Conservation (phyloP, 2,113 vertebrate species). For the Gnathonemus longibarbis region DNA sequence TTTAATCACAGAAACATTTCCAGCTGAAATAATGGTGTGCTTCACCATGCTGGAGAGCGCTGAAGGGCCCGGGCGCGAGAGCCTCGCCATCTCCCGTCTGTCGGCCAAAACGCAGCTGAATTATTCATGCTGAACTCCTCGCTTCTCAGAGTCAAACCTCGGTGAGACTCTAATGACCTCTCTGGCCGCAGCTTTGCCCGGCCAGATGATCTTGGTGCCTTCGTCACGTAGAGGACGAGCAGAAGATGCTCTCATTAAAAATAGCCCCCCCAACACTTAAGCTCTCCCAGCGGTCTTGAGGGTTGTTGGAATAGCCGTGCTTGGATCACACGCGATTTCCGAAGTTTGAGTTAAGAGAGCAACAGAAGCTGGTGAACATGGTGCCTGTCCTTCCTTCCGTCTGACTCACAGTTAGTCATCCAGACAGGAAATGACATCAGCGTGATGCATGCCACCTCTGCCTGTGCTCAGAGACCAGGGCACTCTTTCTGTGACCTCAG, state of each 20-base stretch:
- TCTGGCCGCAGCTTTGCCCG: not conserved
- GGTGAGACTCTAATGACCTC: conserved; percentile 1
- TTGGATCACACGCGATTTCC: not conserved
- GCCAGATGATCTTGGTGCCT: conserved; percentile 41
- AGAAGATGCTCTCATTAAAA: conserved; percentile 19
- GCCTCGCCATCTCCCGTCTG: conserved; percentile 42
- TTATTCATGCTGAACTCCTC: conserved; percentile 54
- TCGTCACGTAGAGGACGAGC: conserved; percentile 49
- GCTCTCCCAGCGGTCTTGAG: not conserved
- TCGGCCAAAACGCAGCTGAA: conserved; percentile 40
- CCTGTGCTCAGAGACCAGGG: not conserved
- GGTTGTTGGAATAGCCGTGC: not conserved
- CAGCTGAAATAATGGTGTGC: not conserved
- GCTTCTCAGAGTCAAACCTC: conserved; percentile 43
- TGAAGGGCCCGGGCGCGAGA: conserved; percentile 27
- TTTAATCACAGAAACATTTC: not conserved
- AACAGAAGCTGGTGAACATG: not conserved
- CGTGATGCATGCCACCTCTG: conserved; percentile 33
- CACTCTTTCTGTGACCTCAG: not conserved
- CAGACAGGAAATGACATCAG: conserved; percentile 49
- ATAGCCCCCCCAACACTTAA: conserved; percentile 3
- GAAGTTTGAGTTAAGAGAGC: not conserved
- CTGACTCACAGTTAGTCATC: conserved; percentile 35
- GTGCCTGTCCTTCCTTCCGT: not conserved
- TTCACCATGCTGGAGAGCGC: conserved; percentile 20